Conservation (phyloP, 2,888 invertebrate genomes). For the Beris morrisii region DNA sequence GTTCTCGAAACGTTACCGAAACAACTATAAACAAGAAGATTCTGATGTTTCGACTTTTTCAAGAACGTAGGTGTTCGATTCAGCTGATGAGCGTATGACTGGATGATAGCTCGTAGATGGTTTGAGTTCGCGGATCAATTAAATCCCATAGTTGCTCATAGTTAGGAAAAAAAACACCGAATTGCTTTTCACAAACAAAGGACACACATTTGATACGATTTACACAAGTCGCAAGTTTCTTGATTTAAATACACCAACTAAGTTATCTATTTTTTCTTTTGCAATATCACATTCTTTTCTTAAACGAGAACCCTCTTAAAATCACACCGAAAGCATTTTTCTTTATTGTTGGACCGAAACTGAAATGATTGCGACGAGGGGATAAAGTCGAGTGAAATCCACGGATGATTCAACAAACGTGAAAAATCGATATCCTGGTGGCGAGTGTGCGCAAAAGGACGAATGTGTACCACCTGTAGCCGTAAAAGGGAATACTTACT, state of each 20-base stretch:
- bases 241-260: not conserved
- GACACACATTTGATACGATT: not conserved
- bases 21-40: not conserved
- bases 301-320: not conserved
- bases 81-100: slow-evolving; percentile 22
- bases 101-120: not conserved
- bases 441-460: slow-evolving; percentile 24
- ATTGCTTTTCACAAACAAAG: too few relatives aligned
- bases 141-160: too few relatives aligned
- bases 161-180: too few relatives aligned
- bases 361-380: slow-evolving; percentile 30
- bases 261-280: not conserved
- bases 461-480: slow-evolving; percentile 32
- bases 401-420: slow-evolving; percentile 44
- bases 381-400: slow-evolving; percentile 38
- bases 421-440: slow-evolving; percentile 43
- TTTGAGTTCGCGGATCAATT: too few relatives aligned
- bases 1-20: not conserved
- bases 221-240: not conserved
- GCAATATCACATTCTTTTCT: too few relatives aligned
- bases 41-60: not conserved
- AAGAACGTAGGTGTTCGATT: not conserved
- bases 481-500: not conserved
- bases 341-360: slow-evolving; percentile 2
- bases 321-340: not conserved